Percentiles rank a stretch among this genome's conserved stretches.
These are phyloP conservation scores for Cheilosia vulpina DNA, from an alignment of 2,888 invertebrate genomes.

Conservation along the genomic window DNA sequence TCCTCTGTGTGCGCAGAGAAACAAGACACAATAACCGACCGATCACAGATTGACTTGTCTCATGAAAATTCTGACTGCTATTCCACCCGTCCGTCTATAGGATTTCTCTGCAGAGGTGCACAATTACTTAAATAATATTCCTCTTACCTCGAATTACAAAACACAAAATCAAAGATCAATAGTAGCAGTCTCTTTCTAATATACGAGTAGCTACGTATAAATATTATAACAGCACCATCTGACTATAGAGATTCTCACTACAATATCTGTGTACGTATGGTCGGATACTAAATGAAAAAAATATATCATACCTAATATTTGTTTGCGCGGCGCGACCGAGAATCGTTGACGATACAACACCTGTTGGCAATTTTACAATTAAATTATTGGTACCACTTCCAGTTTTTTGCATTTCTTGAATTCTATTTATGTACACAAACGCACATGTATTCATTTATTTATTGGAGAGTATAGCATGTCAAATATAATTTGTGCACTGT, in stretches of 20 bases:
- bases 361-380: constrained; percentile 65
- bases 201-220: neutral
- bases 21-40: neutral
- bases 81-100: too few species aligned
- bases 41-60: neutral
- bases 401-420: constrained; percentile 59
- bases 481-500: constrained; percentile 8
- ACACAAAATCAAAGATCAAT: constrained; percentile 14
- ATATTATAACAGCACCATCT: constrained; percentile 35
- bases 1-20: neutral
- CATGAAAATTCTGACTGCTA: neutral
- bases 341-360: constrained; percentile 62
- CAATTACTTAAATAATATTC: constrained; percentile 11
- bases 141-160: neutral
- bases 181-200: constrained; percentile 34
- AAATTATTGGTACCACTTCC: constrained; percentile 64
- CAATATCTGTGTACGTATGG: constrained; percentile 56
- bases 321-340: constrained; percentile 38
- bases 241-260: constrained; percentile 36
- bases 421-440: constrained; percentile 49
- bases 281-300: constrained; percentile 50
- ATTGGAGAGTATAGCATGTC: constrained; percentile 12
- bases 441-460: constrained; percentile 33
- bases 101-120: constrained; percentile 7
- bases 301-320: constrained; percentile 45